Evolutionary conservation across 2,113 vertebrate genomes (phyloP), one percentile per base, ranked within the genome.

Genomic region (Lophura nycthemera): DNA sequence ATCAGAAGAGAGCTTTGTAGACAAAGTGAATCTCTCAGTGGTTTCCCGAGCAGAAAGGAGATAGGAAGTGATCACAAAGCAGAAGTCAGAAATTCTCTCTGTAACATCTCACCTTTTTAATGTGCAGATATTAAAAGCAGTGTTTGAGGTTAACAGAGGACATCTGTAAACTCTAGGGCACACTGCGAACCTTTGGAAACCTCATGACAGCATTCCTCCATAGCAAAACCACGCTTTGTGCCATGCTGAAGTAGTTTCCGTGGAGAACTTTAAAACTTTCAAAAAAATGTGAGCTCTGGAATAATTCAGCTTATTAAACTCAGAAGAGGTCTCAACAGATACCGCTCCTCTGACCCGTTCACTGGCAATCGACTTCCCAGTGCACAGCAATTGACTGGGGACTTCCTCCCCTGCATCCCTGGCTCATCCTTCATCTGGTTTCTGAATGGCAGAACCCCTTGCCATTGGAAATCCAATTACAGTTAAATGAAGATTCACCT

Each of bases 391-490:
- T 89, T 6, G 2, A 42, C 71, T 90, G 90, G 90, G 73, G 40
- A 69, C 69, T 57, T 79, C 67, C 42, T 86, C 65, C 75, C 19
- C 47, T 0, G 0, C 63, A 86, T 84, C 69, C 81, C 72, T 0
- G 0, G 34, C 64, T 93, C 85, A 74, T 96, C 90, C 66, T 93
- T 95, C 91, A 85, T 40, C 74, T 94, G 52, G 52, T 77, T 79
- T 77, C 69, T 91, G 66, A 82, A 63, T 14, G 6, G 85, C 83
- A 57, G 69, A 92, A 61, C 60, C 63, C 65, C 82, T 82, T 64
- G 50, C 88, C 71, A 34, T 72, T 93, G 90, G 70, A 95, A 94
- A 96, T 92, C 79, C 83, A 94, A 85, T 96, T 89, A 92, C 70
- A 72, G 38, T 82, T 91, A 76, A 93, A 92, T 80, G 90, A 95